A percentile compares a stretch with the other conserved stretches of the same genome.
phyloP scores from a whole-genome alignment of 2,113 vertebrate genomes.

The Motacilla alba region DNA sequence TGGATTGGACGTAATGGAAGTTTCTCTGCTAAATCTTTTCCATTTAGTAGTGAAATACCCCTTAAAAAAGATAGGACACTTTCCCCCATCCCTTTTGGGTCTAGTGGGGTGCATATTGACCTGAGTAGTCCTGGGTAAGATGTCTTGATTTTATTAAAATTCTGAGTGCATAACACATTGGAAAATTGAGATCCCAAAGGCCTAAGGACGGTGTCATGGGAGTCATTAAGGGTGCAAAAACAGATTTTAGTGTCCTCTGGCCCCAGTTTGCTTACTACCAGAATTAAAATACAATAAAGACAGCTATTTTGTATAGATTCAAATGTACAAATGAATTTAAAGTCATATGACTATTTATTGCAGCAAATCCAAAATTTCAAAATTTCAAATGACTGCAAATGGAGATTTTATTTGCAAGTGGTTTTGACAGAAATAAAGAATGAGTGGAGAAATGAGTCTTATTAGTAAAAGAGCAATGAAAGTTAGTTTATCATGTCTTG shows the following conservation, averaged over 20 bases:
- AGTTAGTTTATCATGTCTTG: background rate
- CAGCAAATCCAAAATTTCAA: background rate
- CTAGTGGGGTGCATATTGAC: background rate
- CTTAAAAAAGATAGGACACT: background rate
- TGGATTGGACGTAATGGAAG: accelerated
- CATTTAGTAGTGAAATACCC: background rate
- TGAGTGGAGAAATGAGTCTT: background rate
- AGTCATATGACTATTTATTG: background rate
- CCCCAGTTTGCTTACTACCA: background rate
- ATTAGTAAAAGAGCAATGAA: background rate
- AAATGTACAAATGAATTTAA: background rate
- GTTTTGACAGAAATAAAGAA: background rate
- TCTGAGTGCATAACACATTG: background rate
- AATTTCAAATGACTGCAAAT: background rate
- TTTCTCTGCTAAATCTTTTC: background rate
- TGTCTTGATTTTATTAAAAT: background rate
- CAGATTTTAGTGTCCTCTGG: background rate
- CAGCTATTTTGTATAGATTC: background rate
- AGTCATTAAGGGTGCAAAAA: background rate
- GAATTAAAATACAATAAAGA: background rate
- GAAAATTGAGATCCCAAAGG: background rate
- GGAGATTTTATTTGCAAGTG: background rate
- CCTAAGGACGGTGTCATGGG: background rate
- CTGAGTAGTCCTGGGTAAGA: background rate
- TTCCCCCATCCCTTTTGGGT: background rate